Evolutionary conservation across 2,113 vertebrate species (phyloP).

Genomic region (Rhabdomys dilectus): DNA sequence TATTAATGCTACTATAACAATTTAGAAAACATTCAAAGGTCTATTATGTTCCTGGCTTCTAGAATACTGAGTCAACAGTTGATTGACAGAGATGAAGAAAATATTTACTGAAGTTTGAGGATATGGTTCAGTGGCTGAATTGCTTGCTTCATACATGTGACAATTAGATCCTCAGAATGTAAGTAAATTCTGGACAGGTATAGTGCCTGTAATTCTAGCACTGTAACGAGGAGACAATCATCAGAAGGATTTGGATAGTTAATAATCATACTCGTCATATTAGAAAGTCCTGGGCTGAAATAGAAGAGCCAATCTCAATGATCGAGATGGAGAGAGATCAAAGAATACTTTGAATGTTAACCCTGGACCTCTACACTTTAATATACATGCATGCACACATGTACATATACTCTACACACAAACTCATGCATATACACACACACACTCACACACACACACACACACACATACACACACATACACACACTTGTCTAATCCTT

Average conservation of each 20-base stretch:
- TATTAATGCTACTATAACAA: background rate
- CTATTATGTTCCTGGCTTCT: background rate
- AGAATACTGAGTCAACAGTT: background rate
- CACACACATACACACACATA: background rate
- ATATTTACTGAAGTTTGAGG: background rate
- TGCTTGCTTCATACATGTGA: background rate
- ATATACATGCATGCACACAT: background rate
- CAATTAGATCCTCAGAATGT: background rate
- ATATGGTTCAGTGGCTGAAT: background rate
- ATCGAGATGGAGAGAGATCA: background rate
- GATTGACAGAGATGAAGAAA: background rate
- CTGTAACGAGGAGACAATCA: too few species aligned
- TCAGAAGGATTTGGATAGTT: background rate
- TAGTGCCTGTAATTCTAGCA: background rate
- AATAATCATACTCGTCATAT: background rate
- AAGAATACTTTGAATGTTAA: background rate
- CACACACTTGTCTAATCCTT: background rate
- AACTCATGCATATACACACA: too few species aligned
- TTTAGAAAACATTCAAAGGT: background rate
- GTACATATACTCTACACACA: too few species aligned
- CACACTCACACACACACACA: background rate
- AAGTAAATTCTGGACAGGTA: background rate
- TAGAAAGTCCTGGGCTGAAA: background rate
- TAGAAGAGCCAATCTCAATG: background rate
- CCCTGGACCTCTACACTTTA: too few species aligned